Evolutionary conservation across 1,140 invertebrate genomes (phyloP).

Genomic region (Apocrypta bakeri): DNA sequence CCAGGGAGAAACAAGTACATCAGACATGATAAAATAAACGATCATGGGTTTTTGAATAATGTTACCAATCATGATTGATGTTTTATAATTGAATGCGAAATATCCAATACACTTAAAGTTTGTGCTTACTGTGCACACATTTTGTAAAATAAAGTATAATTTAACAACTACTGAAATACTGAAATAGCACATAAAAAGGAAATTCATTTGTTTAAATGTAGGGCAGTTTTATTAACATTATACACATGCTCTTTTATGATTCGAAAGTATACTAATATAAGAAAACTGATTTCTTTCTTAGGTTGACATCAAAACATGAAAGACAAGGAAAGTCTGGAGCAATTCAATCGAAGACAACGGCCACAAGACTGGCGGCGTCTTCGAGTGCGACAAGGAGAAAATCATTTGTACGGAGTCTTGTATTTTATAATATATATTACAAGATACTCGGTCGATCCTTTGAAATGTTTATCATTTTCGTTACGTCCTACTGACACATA

Average conservation of each 20-base stretch:
- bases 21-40: constrained; percentile 6
- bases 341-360: background rate
- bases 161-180: background rate
- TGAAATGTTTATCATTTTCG: background rate
- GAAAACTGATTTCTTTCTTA: constrained; percentile 40
- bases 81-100: constrained; percentile 12
- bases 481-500: background rate
- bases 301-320: constrained; percentile 19
- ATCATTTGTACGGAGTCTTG: background rate
- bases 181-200: background rate
- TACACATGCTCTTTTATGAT: background rate
- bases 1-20: background rate
- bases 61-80: background rate
- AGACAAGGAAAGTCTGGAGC: constrained; percentile 8
- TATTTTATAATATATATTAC: constrained; percentile 8
- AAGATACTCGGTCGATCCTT: background rate
- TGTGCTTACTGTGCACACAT: constrained; percentile 7
- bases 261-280: constrained; percentile 4
- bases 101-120: constrained; percentile 28
- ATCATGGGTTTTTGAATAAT: background rate
- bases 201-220: constrained; percentile 12
- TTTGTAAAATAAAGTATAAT: background rate
- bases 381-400: background rate
- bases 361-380: background rate
- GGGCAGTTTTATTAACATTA: constrained; percentile 32